These are phyloP conservation scores for Thalpophila matura DNA, from an alignment of 2,888 invertebrate species.

Conservation along the genomic window DNA sequence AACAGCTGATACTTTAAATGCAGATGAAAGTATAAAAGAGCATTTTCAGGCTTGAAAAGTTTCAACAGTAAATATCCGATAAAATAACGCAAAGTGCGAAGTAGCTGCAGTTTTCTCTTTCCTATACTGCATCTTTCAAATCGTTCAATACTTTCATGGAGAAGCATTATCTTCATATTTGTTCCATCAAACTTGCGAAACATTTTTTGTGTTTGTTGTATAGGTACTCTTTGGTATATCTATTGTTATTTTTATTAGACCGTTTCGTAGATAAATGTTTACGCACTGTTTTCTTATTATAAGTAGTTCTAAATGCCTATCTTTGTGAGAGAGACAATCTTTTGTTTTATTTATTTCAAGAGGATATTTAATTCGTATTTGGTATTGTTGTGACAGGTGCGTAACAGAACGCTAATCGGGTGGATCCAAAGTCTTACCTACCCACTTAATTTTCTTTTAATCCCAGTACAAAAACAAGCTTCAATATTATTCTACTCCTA, in stretches of 20 bases:
- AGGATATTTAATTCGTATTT: constrained; percentile 18
- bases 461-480: constrained; percentile 20
- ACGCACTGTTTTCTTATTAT: neutral
- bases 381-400: constrained; percentile 15
- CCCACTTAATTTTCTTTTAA: constrained; percentile 19
- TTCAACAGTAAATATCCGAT: constrained; percentile 26
- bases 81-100: constrained; percentile 13
- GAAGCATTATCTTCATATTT: neutral
- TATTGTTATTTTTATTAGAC: neutral
- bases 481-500: neutral
- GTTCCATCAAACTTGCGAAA: neutral
- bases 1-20: too few species aligned
- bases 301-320: neutral
- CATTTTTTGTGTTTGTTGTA: neutral
- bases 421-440: neutral
- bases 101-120: constrained; percentile 7
- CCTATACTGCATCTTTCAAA: constrained; percentile 29
- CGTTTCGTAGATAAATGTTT: neutral
- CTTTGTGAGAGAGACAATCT: neutral
- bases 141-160: constrained; percentile 3
- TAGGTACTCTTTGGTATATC: too few species aligned
- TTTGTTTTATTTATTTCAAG: constrained; percentile 4
- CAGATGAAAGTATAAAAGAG: neutral
- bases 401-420: constrained; percentile 8
- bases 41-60: neutral